Base-by-base conservation (phyloP, 2,113 vertebrate genomes). In the Toxotes jaculatrix region DNA sequence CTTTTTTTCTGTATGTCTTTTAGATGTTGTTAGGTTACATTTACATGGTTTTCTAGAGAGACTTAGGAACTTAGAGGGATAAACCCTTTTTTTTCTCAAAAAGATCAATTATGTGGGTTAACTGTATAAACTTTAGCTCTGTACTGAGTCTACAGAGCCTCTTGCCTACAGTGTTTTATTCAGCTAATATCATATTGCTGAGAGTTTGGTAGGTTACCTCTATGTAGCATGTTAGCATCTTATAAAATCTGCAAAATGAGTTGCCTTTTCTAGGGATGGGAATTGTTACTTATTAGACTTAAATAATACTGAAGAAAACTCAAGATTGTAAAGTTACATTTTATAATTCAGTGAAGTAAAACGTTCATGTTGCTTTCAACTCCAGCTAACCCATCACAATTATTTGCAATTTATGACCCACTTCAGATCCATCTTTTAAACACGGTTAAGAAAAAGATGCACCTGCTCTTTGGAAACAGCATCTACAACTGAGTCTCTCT, bases 151-250 rank as follows among this genome's bases (percentile, higher is more conserved):
- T 45, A 32, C 73, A 71, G 84, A 88, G 67, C 60, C 23, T 55
- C 42, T 51, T 72, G 72, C 80, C 87, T 79, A 84, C 77, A 91
- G 89, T 82, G 85, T 85, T 89, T 87, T 62, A 81, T 79, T 77
- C 73, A 79, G 64, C 77, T 27, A 56, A 23, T 85, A 68, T 88
- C 75, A 53, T 83, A 64, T 79, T 71, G 77, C 66, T 65, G 76
- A 79, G 66, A 84, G 65, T 89, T 72, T 31, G 49, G 17, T 85
- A 90, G 84, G 73, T 87, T 89, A 80, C 76, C 82, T 87, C 83
- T 80, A 80, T 78, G 86, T 91, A 91, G 85, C 90, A 89, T 85
- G 83, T 66, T 89, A 88, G 85, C 73, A 32, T 85, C 66, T 74
- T 79, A 51, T 57, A 12, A 74, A 88, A 74, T 73, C 64, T 82